phyloP scores from a whole-genome alignment of 2,888 invertebrate species.

The Eledona agricola region DNA sequence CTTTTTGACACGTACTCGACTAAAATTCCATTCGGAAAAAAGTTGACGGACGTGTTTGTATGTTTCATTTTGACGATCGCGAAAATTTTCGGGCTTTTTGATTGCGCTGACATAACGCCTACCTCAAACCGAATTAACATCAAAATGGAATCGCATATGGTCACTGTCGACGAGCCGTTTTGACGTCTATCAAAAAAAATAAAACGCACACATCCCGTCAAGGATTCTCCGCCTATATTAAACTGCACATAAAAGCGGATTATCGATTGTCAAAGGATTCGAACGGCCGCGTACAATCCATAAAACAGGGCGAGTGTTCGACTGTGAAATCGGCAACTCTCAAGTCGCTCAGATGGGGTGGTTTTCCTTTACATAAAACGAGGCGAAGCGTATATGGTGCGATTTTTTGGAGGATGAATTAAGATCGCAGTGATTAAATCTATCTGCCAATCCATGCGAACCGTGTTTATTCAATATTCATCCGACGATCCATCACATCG shows the following conservation, averaged over 20 bases:
- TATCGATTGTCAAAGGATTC: conserved; percentile 22
- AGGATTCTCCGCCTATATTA: neutral
- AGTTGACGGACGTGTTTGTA: neutral
- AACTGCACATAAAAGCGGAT: conserved; percentile 13
- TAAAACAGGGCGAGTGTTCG: conserved; percentile 14
- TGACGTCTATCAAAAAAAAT: neutral
- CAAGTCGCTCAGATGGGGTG: conserved; percentile 1
- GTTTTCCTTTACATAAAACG: conserved; percentile 14
- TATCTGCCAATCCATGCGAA: too few species aligned
- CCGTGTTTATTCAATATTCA: conserved; percentile 11
- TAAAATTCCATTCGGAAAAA: conserved; percentile 11
- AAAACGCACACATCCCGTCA: neutral
- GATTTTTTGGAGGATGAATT: neutral
- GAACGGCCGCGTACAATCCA: conserved; percentile 15
- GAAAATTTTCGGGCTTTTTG: neutral
- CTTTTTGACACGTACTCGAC: conserved; percentile 31
- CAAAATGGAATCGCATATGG: neutral
- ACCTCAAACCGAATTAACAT: neutral
- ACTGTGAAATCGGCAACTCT: conserved; percentile 19
- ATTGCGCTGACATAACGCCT: neutral
- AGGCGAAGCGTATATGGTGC: neutral
- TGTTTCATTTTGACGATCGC: neutral
- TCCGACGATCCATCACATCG: conserved; percentile 21
- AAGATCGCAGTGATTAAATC: neutral
- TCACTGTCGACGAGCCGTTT: neutral